Percentiles rank a stretch among this genome's conserved stretches.
Conservation (phyloP, 2,888 invertebrate genomes). For the Chloroclysta siterata region DNA sequence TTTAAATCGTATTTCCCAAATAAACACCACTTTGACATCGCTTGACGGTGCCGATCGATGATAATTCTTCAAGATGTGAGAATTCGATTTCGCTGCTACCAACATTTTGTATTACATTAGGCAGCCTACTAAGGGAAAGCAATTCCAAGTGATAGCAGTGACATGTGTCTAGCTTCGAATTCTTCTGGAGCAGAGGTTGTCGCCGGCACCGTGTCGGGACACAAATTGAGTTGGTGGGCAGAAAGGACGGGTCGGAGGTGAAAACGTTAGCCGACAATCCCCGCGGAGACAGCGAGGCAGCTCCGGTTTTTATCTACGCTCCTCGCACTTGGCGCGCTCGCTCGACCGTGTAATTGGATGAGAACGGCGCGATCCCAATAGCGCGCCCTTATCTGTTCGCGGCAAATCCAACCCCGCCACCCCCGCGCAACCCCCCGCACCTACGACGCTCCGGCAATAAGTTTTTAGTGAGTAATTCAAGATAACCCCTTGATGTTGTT, state of each 20-base stretch:
- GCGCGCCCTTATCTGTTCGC: conserved; percentile 85
- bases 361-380: conserved; percentile 85
- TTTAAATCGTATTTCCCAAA: background rate
- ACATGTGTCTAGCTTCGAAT: conserved; percentile 28
- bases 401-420: conserved; percentile 73
- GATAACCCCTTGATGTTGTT: conserved; percentile 85
- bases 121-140: conserved; percentile 13
- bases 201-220: conserved; percentile 46
- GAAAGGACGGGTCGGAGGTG: conserved; percentile 73
- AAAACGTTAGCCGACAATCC: conserved; percentile 81
- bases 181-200: conserved; percentile 38
- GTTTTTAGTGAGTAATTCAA: conserved; percentile 85
- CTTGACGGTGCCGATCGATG: background rate
- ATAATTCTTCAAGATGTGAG: background rate
- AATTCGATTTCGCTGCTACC: conserved; percentile 1
- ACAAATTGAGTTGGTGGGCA: conserved; percentile 57
- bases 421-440: conserved; percentile 53
- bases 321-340: conserved; percentile 76
- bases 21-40: too few relatives aligned
- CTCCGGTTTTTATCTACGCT: conserved; percentile 78
- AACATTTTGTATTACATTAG: background rate
- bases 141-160: conserved; percentile 20
- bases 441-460: conserved; percentile 73
- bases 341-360: conserved; percentile 86
- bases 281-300: conserved; percentile 78